phyloP scores from a whole-genome alignment of 2,888 invertebrate genomes.

The Nebria salina region DNA sequence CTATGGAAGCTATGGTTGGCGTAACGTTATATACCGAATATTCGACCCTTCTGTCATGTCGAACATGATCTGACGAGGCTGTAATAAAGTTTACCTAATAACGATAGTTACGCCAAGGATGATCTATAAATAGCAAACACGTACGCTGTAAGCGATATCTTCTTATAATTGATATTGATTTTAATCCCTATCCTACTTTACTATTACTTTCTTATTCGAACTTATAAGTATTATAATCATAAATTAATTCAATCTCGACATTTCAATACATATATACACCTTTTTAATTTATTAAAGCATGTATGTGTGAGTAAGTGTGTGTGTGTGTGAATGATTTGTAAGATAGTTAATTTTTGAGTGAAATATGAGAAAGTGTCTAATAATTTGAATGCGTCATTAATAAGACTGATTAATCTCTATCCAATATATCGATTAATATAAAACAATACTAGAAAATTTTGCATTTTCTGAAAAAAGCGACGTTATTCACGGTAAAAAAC shows the following conservation, averaged over 20 bases:
- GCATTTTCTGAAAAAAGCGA: no score
- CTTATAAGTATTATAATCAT: not conserved
- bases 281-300: not conserved
- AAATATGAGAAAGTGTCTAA: no score
- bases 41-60: conserved; percentile 1
- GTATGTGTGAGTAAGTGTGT: not conserved
- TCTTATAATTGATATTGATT: not conserved
- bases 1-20: not conserved
- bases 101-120: not conserved
- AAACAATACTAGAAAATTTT: no score
- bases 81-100: not conserved
- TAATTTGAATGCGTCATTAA: no score
- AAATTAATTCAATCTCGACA: not conserved
- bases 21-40: not conserved
- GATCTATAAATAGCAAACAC: not conserved
- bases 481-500: no score
- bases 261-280: not conserved
- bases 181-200: not conserved
- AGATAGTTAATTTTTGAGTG: no score
- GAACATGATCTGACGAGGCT: not conserved
- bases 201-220: not conserved
- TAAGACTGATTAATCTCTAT: no score
- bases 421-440: no score
- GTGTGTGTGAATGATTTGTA: not conserved
- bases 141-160: not conserved